Conservation (phyloP, 1,140 invertebrate genomes). For the Calliphora vicina region DNA sequence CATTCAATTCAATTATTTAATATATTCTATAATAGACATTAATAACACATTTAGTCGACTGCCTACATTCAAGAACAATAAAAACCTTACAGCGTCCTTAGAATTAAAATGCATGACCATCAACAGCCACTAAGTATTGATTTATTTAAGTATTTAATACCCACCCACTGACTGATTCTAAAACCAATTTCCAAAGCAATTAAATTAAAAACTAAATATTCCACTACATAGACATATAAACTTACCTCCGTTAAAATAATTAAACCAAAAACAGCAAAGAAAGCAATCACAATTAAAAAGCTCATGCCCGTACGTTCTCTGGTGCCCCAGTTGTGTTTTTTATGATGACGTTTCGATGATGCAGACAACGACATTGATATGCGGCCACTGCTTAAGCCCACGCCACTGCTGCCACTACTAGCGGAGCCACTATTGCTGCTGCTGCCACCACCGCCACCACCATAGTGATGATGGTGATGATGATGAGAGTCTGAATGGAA, state of each 20-base stretch:
- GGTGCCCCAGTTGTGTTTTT: conserved; percentile 65
- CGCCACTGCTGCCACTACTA: neutral
- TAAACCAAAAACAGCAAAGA: conserved; percentile 85
- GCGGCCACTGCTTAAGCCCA: conserved; percentile 13
- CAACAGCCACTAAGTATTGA: too few relatives aligned
- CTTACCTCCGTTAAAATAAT: conserved; percentile 81
- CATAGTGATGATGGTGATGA: conserved; percentile 50
- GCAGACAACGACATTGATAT: conserved; percentile 47
- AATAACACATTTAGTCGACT: too few relatives aligned
- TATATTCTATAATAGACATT: too few relatives aligned
- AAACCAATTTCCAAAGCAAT: too few relatives aligned
- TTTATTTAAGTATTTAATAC: too few relatives aligned
- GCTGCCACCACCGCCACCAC: neutral
- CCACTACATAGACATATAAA: neutral
- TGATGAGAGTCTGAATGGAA: conserved; percentile 43
- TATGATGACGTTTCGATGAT: conserved; percentile 52
- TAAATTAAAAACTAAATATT: too few relatives aligned
- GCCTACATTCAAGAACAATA: too few relatives aligned
- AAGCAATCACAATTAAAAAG: conserved; percentile 87
- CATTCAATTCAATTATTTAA: too few relatives aligned
- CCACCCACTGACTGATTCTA: too few relatives aligned
- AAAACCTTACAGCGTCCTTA: too few relatives aligned
- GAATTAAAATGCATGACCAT: too few relatives aligned
- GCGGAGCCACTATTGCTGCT: neutral
- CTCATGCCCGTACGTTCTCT: conserved; percentile 84